These are phyloP conservation scores for Tetranychus truncatus DNA, from an alignment of 2,888 invertebrate species.

Conservation along the genomic window DNA sequence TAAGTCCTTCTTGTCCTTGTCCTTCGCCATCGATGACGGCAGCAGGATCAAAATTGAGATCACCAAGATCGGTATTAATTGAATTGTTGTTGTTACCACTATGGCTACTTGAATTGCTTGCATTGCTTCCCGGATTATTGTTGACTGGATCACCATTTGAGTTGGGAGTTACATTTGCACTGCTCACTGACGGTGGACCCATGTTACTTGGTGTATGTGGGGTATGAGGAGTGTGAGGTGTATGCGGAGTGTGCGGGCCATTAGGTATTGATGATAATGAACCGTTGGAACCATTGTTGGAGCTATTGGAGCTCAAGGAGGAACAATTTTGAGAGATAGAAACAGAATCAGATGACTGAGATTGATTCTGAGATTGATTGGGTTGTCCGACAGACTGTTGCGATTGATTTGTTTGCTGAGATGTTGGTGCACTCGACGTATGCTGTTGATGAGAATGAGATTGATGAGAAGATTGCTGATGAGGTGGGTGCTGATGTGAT, in stretches of 20 bases:
- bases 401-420: constrained; percentile 2
- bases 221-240: constrained; percentile 55
- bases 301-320: constrained; percentile 22
- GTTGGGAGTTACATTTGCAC: not conserved
- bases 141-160: constrained; percentile 3
- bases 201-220: constrained; percentile 50
- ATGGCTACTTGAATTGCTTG: constrained; percentile 2
- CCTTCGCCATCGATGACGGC: constrained; percentile 81
- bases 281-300: not conserved
- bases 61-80: constrained; percentile 32
- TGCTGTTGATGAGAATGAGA: constrained; percentile 7
- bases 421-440: not conserved
- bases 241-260: constrained; percentile 34
- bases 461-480: not conserved
- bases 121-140: constrained; percentile 8
- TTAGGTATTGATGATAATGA: not conserved
- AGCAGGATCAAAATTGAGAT: constrained; percentile 78
- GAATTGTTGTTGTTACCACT: constrained; percentile 20
- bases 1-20: constrained; percentile 59
- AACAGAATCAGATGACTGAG: not conserved
- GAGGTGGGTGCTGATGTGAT: constrained; percentile 13
- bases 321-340: constrained; percentile 20
- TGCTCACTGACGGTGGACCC: constrained; percentile 54
- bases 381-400: not conserved
- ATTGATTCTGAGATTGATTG: not conserved